phyloP scores from a whole-genome alignment of 2,113 vertebrate species.

The Limanda limanda region DNA sequence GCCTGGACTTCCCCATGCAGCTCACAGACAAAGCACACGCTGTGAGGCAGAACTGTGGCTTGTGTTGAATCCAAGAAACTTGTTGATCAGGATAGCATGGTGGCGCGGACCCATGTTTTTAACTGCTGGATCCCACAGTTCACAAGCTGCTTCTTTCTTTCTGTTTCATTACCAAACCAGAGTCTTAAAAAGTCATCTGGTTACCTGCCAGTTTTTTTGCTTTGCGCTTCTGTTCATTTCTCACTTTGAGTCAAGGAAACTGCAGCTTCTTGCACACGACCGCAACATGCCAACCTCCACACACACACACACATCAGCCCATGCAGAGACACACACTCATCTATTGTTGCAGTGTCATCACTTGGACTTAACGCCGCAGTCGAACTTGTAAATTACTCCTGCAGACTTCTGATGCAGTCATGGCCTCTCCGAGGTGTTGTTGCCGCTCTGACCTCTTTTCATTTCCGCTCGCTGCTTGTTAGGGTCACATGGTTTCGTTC shows the following conservation, averaged over 20 bases:
- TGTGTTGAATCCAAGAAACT: constrained; percentile 69
- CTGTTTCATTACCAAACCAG: not conserved
- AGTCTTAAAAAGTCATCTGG: not conserved
- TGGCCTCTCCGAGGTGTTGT: constrained; percentile 24
- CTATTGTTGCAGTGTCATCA: constrained; percentile 40
- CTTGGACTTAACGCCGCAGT: constrained; percentile 3
- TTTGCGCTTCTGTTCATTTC: constrained; percentile 13
- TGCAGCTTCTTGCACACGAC: constrained; percentile 11
- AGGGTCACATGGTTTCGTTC: constrained; percentile 61
- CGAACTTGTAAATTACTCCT: constrained; percentile 15
- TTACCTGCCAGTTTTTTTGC: not conserved
- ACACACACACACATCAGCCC: not conserved
- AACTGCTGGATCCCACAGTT: not conserved
- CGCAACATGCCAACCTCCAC: constrained; percentile 29
- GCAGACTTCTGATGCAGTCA: constrained; percentile 26
- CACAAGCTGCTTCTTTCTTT: not conserved
- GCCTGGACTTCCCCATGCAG: constrained; percentile 82
- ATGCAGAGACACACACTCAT: not conserved
- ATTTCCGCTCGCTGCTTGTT: constrained; percentile 63
- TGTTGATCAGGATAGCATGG: constrained; percentile 61
- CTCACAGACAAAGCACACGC: constrained; percentile 68
- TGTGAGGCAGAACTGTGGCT: constrained; percentile 50
- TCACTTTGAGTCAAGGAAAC: constrained; percentile 56
- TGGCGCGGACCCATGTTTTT: constrained; percentile 11
- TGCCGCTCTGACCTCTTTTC: constrained; percentile 70